phyloP scores from a whole-genome alignment of 2,113 vertebrate genomes.

The Gorsachius goisagi region DNA sequence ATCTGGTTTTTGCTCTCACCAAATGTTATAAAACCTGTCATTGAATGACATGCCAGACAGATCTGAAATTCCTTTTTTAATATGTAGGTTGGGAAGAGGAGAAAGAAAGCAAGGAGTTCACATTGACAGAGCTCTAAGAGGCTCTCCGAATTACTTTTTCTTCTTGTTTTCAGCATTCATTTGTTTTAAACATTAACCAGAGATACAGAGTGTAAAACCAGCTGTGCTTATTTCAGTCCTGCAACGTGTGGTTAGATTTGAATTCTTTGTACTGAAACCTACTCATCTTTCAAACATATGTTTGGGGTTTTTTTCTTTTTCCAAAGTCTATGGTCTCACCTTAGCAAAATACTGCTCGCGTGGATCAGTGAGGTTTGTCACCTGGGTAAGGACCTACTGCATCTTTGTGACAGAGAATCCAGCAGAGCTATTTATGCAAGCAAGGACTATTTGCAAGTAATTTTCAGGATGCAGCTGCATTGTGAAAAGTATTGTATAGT shows the following conservation, averaged over 20 bases:
- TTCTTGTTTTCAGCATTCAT: conserved; percentile 7
- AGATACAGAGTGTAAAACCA: conserved; percentile 2
- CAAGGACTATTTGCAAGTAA: neutral
- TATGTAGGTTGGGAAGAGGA: neutral
- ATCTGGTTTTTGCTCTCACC: neutral
- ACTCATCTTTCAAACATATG: conserved; percentile 38
- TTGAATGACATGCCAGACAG: neutral
- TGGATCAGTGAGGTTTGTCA: neutral
- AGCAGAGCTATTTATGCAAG: neutral
- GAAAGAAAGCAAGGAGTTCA: neutral
- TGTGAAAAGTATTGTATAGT: conserved; percentile 6
- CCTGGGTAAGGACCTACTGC: neutral
- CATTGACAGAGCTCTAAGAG: neutral
- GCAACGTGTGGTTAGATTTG: neutral
- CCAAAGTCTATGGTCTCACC: neutral
- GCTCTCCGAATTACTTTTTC: neutral
- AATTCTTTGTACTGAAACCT: conserved; percentile 7
- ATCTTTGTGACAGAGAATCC: neutral
- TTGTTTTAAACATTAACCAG: conserved; percentile 36
- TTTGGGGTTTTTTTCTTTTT: neutral
- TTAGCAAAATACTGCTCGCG: neutral
- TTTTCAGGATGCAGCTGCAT: neutral
- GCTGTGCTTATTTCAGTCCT: conserved; percentile 17
- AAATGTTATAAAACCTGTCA: neutral
- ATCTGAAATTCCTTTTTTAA: conserved; percentile 11